Evolutionary conservation across 2,888 invertebrate genomes (phyloP), one percentile per base, ranked within the genome.

Genomic region (Latheticus oryzae): DNA sequence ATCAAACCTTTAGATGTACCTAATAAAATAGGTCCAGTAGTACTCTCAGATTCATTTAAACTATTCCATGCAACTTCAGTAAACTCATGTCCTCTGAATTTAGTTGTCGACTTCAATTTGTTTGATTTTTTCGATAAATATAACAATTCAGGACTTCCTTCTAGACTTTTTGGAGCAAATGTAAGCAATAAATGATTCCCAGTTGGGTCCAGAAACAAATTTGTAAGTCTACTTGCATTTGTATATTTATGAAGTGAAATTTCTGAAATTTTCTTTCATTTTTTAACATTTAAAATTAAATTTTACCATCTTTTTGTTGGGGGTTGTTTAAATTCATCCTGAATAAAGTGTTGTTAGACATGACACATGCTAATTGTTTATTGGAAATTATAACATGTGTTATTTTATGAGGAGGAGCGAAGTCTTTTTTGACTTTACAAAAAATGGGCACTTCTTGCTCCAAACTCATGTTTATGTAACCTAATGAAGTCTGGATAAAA

Each of bases 31-130:
- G 92, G 87, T 1, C 93, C 93, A 0, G 95, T 93, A 0, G 87
- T 83, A 1, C 75, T 78, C 56, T 88, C 87, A 0, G 86, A 87
- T 1, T 83, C 85, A 64, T 90, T 89, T 53, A 84, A 84, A 65
- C 84, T 85, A 76, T 93, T 95, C 91, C 96, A 97, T 1, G 89
- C 96, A 0, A 97, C 91, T 40, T 93, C 90, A 0, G 95, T 95
- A 13, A 97, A 88, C 73, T 93, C 90, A 76, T 94, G 91, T 26
- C 89, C 87, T 63, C 84, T 81, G 35, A 87, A 86, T 76, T 88
- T 89, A 17, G 82, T 79, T 9, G 81, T 80, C 12, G 80, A 84
- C 70, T 90, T 90, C 5, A 89, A 82, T 77, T 91, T 95, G 1
- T 84, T 84, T 9, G 87, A 87, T 70, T 88, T 91, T 51, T 87